Evolutionary conservation across 1,140 invertebrate genomes (phyloP), one percentile per base, ranked within the genome.

Genomic region (Globodera ellingtonae): DNA sequence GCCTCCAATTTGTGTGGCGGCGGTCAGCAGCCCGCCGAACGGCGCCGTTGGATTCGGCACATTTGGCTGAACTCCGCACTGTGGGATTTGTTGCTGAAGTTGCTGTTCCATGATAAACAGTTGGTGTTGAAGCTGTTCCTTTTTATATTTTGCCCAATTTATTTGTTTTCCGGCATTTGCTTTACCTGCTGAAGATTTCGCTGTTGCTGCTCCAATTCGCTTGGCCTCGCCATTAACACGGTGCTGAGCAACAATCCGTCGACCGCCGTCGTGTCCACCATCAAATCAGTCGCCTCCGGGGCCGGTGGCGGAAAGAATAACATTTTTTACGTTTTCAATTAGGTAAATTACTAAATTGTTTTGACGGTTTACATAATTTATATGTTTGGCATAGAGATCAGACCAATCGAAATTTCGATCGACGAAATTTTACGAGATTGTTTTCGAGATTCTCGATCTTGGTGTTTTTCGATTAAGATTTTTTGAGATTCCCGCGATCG

Each of bases 171-270:
- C 52, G 35, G 9, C 52, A 10, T 52, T 62, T 62, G 56, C 5
- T 18, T 35, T 10, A 62, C 56, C 56, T 70, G 67, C 4, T 70
- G 67, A 2, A 35, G 35, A 18, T 70, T 70, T 47, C 67, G n/a
- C 24, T 70, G 67, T 18, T 9, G 9, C 35, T 70, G 67, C 35
- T 70, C 67, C 67, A 70, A 47, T 47, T 44, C 67, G 67, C 67
- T 70, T 35, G 67, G 67, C 67, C n/a, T 35, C n/a, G 67, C 21
- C 67, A 70, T 70, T 47, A 70, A 10, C 35, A 47, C 24, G 10
- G n/a, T 21, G 67, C n/a, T 70, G n/a, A 70, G 67, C n/a, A 70
- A 47, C 35, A 70, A 15, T 47, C 67, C 67, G 67, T 70, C 67
- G 35, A 70, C 35, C 9, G 24, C 67, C 67, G 10, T n/a, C 67